Evolutionary conservation across 2,797 vertebrate genomes (phyloP), one percentile per base, ranked within the genome.

Genomic region (Tolypeutes matacus): DNA sequence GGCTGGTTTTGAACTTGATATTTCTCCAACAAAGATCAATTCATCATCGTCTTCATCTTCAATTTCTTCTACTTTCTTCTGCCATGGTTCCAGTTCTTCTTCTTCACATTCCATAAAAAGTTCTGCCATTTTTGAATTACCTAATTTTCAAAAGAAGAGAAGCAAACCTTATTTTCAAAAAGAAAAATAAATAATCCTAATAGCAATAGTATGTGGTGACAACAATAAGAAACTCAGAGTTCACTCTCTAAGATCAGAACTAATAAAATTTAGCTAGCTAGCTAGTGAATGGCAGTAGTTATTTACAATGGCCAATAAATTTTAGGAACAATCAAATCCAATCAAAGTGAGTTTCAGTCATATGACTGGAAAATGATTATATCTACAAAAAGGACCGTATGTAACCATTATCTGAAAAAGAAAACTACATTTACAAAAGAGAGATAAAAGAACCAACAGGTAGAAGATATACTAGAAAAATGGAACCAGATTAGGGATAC

Each of bases 101-200:
- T 99, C 99, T 96, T 99, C 99, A 97, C 99, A 99, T 97, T 99
- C 99, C 99, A 99, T 99, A 97, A 99, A 98, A 81, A 99, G 98
- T 97, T 99, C 99, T 89, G 99, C 98, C 99, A 99, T 99, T 95
- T 97, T 98, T 85, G 95, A 76, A 93, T 98, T 98, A 96, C 46
- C 97, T 51, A 91, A 94, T 96, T 95, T 96, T 97, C 70, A 58
- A 96, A 53, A 34, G 69, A 31, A 93, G 49, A 36, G 82, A 76
- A 96, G 17, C 2, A 80, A 92, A 88, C 31, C 23, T 89, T 92
- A 86, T 31, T 65, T 75, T 96, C 29, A 84, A 27, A 86, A 95
- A 94, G n/a, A 70, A 86, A 69, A 95, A 67, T 14, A 42, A 81
- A 60, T 42, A 97, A 86, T 65, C 2, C 21, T 76, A 84, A 92